Base-by-base conservation (phyloP, 2,113 vertebrate genomes). In the Telmatochromis sp. region DNA sequence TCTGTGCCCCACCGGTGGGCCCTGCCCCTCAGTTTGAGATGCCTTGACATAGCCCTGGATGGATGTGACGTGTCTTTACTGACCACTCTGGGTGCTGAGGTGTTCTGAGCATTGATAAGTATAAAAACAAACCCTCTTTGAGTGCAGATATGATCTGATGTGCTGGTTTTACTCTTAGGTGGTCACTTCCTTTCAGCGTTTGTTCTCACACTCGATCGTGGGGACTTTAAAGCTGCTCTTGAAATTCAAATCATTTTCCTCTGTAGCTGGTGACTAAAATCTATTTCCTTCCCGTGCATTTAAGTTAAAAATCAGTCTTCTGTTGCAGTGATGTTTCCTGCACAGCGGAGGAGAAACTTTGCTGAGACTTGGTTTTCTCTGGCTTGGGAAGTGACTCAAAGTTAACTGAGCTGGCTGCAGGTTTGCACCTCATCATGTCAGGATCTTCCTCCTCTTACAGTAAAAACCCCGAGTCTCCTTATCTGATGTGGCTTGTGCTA, bases 401-500 rank as follows among this genome's bases (percentile, higher is more conserved):
- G 21, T 54, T 63, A 58, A 82, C 53, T 26, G 6, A 45, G 17
- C 81, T 65, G 42, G 26, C 19, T 37, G 60, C 28, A 86, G 2
- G 63, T 42, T 42, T 50, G 73, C 84, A 55, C 58, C n/a, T 81
- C 9, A 82, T 50, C 51, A 17, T 50, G 55, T 81, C 53, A 63
- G 80, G 88, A 54, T 86, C 42, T 86, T 87, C 80, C 80, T 87
- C 19, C 10, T 75, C 26, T 85, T 63, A 83, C 80, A 80, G 80
- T 87, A 53, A 88, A 84, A 80, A 2, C 26, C 40, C 40, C 0
- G 60, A 57, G 28, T 53, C 54, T 82, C 10, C 31, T 91, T 85
- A 82, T 93, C 84, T 82, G 82, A 89, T 89, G 90, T 82, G 89
- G 90, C 68, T 82, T 88, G 79, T 86, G 90, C 88, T 86, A 50